These are phyloP conservation scores for Micromussa lordhowensis DNA, from an alignment of 92 coral and sea anemone species.

Conservation along the genomic window DNA sequence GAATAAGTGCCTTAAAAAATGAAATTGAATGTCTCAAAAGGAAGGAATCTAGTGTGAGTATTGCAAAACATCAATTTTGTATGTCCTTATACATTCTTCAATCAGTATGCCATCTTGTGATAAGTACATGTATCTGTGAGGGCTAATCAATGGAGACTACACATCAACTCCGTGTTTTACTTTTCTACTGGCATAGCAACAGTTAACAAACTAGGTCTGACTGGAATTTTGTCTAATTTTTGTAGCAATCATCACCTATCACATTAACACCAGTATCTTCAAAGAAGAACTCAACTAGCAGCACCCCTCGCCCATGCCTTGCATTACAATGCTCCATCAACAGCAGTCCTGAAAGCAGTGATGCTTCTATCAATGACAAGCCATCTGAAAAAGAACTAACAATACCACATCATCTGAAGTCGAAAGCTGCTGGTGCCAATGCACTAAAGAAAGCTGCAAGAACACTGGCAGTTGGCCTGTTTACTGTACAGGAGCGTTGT, in stretches of 20 bases:
- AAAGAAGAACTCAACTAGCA: neutral
- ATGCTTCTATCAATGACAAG: neutral
- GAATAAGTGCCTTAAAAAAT: conserved; percentile 16
- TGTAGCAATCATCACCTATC: conserved; percentile 13
- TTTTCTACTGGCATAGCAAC: neutral
- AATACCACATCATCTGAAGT: conserved; percentile 56
- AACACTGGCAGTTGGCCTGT: conserved; percentile 39
- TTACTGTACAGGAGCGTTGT: conserved; percentile 37
- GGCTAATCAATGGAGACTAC: no score
- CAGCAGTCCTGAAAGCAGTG: conserved; percentile 17
- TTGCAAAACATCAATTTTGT: no score
- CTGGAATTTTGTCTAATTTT: neutral
- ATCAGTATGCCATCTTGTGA: neutral
- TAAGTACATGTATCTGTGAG: neutral
- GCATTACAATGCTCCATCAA: neutral
- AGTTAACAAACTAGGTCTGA: neutral
- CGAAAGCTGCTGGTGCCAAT: conserved; percentile 42
- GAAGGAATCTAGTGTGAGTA: conserved; percentile 1
- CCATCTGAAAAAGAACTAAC: neutral
- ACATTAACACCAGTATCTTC: neutral
- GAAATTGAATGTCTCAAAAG: conserved; percentile 7
- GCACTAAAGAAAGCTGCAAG: conserved; percentile 49
- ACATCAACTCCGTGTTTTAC: neutral
- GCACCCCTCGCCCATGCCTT: conserved; percentile 1
- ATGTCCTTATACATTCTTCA: neutral